phyloP scores from a whole-genome alignment of 2,888 invertebrate species.

The Rotaria macrura region DNA sequence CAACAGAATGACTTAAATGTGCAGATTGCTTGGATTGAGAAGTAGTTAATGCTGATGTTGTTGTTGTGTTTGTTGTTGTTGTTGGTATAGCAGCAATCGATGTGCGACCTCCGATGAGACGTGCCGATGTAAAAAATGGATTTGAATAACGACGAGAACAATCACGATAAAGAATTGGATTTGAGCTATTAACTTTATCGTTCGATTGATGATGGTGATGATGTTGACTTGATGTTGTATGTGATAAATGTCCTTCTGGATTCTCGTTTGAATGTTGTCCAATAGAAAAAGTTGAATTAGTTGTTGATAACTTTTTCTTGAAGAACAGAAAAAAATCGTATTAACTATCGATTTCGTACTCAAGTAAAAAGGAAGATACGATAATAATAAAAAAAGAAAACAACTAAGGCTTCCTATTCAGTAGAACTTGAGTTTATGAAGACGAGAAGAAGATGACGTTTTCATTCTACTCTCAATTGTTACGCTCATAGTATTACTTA shows the following conservation, averaged over 20 bases:
- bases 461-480: background rate
- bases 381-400: background rate
- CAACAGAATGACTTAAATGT: background rate
- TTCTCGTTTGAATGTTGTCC: background rate
- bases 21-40: background rate
- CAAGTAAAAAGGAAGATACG: no score
- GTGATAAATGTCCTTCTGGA: background rate
- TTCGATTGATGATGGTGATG: background rate
- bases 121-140: background rate
- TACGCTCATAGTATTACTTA: background rate
- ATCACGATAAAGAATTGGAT: background rate
- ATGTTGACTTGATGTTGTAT: background rate
- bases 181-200: background rate
- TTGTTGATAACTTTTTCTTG: background rate
- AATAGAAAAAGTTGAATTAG: background rate
- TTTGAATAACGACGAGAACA: constrained; percentile 4
- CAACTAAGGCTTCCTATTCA: background rate
- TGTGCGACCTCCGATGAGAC: background rate
- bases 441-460: background rate
- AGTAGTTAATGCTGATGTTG: no score
- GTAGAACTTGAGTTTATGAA: background rate
- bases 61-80: background rate
- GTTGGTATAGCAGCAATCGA: background rate
- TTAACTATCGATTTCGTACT: no score
- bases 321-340: background rate